Evolutionary conservation across 2,888 invertebrate genomes (phyloP), one percentile per base, ranked within the genome.

Genomic region (Oeneis ivallda): DNA sequence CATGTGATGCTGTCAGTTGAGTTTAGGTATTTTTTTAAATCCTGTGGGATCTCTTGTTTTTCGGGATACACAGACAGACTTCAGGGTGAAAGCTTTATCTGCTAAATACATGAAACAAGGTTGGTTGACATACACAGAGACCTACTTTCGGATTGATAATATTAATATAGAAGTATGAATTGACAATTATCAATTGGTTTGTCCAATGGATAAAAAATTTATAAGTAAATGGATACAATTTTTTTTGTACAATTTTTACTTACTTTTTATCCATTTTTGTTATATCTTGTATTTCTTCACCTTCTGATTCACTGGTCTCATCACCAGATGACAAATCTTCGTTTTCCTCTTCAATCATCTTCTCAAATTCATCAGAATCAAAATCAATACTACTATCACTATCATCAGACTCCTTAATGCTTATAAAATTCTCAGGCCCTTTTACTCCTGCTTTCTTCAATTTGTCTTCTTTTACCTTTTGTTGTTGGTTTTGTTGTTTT

Each of bases 301-400:
- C 70, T 62, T 67, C 71, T 54, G 65, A 74, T 53, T 72, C 72
- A 50, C 71, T 74, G 65, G 67, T 72, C 6, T 72, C 75, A 61
- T 72, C 72, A 53, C 63, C 71, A 26, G 70, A 72, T 19, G 76
- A 76, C 41, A 72, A 75, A 56, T 80, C 79, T 68, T 79, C 49
- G 26, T 26, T 75, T 50, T 79, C 83, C 69, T 80, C 74, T 54
- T 76, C 78, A 43, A 88, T 66, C 74, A 82, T 75, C 62, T 84
- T 86, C 32, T 85, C 85, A 83, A 79, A 90, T 65, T 83, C 89
- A 79, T 89, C 90, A 13, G 88, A 89, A 74, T 89, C 85, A 80
- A 89, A 89, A 6, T 79, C 81, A 17, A 78, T 64, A 62, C 65
- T 62, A 50, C 81, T 80, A 61, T 87, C 87, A 80, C 83, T 83